phyloP scores from a whole-genome alignment of 2,113 vertebrate genomes.

The Colaptes auratus region DNA sequence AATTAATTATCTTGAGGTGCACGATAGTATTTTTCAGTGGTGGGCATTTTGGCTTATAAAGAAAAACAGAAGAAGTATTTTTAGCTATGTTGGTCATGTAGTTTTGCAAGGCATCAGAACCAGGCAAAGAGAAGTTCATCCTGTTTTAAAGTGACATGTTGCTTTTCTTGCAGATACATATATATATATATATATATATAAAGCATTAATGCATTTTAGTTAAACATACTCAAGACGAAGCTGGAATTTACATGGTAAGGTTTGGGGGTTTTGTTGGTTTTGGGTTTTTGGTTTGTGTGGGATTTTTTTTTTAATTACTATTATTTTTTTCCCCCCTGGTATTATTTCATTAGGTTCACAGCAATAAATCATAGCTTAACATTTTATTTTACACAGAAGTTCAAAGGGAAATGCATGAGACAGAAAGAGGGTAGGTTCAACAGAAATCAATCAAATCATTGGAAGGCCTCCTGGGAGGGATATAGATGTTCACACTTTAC shows the following conservation, averaged over 20 bases:
- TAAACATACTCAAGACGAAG: conserved; percentile 61
- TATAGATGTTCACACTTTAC: conserved; percentile 67
- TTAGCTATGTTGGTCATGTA: conserved; percentile 69
- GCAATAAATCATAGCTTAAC: conserved; percentile 76
- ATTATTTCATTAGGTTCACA: conserved; percentile 74
- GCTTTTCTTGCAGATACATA: conserved; percentile 62
- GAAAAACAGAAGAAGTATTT: conserved; percentile 66
- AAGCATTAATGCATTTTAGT: conserved; percentile 71
- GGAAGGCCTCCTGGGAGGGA: conserved; percentile 68
- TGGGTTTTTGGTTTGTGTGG: no score
- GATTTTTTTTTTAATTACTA: no score
- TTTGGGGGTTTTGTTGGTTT: not conserved
- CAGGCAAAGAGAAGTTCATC: conserved; percentile 61
- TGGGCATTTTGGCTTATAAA: conserved; percentile 11
- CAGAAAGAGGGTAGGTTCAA: conserved; percentile 65
- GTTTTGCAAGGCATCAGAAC: conserved; percentile 61
- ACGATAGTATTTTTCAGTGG: conserved; percentile 73
- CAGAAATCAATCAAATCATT: conserved; percentile 67
- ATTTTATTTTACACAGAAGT: conserved; percentile 60
- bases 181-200: not conserved
- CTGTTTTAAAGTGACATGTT: conserved; percentile 60
- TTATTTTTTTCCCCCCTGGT: conserved; percentile 57
- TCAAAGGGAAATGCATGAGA: conserved; percentile 68
- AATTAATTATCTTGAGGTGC: conserved; percentile 40
- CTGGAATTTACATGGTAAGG: conserved; percentile 48